Evolutionary conservation across 1,140 invertebrate genomes (phyloP).

Genomic region (Trypoxylus dichotomus): DNA sequence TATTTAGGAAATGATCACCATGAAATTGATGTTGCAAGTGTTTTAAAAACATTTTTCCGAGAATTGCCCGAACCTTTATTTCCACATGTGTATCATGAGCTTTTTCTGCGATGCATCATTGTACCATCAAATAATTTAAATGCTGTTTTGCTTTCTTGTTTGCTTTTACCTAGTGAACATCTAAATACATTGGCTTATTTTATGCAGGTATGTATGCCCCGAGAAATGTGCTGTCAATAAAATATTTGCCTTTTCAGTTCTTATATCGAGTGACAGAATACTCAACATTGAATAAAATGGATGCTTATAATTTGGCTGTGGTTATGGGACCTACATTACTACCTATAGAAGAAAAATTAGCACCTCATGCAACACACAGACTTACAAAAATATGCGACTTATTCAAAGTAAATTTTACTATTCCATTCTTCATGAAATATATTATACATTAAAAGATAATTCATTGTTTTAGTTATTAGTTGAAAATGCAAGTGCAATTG

Average conservation of each 20-base stretch:
- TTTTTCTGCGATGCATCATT: constrained; percentile 70
- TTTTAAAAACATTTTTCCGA: constrained; percentile 81
- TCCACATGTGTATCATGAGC: constrained; percentile 69
- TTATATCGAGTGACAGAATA: constrained; percentile 62
- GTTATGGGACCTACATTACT: constrained; percentile 82
- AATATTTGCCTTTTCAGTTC: constrained; percentile 53
- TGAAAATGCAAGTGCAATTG: constrained; percentile 73
- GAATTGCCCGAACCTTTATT: constrained; percentile 82
- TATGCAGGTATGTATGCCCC: constrained; percentile 56
- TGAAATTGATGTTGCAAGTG: constrained; percentile 78
- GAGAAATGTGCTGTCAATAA: neutral
- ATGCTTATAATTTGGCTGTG: constrained; percentile 75
- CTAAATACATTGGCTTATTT: constrained; percentile 70
- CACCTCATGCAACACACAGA: constrained; percentile 42
- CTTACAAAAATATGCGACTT: constrained; percentile 49
- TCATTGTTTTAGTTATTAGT: constrained; percentile 66
- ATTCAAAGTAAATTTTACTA: constrained; percentile 41
- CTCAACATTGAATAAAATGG: constrained; percentile 78
- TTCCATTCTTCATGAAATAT: neutral
- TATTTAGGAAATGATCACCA: constrained; percentile 66
- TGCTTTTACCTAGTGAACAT: constrained; percentile 65
- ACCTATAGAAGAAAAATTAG: constrained; percentile 63
- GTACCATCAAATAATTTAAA: constrained; percentile 55
- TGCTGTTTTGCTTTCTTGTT: constrained; percentile 64
- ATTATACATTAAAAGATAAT: neutral